Evolutionary conservation across 2,888 invertebrate species (phyloP), one percentile per base, ranked within the genome.

Genomic region (Ceriagrion tenellum): DNA sequence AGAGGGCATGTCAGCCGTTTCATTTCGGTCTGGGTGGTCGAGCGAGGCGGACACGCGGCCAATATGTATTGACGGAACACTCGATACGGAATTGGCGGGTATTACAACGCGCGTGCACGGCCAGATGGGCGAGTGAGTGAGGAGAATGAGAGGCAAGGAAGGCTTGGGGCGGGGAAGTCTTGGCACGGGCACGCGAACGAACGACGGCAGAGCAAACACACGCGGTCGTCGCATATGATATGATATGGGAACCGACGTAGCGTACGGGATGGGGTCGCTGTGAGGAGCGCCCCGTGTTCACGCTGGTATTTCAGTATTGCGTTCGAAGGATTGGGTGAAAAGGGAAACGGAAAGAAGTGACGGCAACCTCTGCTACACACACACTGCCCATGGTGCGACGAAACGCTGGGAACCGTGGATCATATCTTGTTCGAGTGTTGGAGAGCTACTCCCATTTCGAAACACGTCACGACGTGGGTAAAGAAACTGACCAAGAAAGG

Each of bases 71-170:
- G 93, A 93, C 93, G 74, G 93, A 93, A 35, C 93, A 93, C 93
- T 93, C 93, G 56, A 93, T 93, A 23, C 93, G 74, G 74, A 93
- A 93, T 93, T 93, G 93, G 93, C 93, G 56, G 55, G 69, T 93
- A 93, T 93, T 93, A 93, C 93, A 74, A 93, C 63, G 93, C 69
- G 47, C 26, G 74, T n/a, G n/a, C 55, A 74, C 93, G 16, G 63
- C 18, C 23, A 35, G 59, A n/a, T 88, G 59, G 69, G 63, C 16
- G 91, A 56, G 30, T 6, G 30, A 20, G 63, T 55, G n/a, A 26
- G 59, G 40, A 35, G 63, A 40, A 40, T 1, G 88, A 47, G 88
- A 12, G 55, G 55, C 55, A 10, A 6, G 35, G 47, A 35, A 88
- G 47, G 35, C 55, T 13, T 26, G 35, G 23, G 13, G 20, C 63